Evolutionary conservation across 2,797 vertebrate species (phyloP).

Genomic region (Lindbergichthys nudifrons): DNA sequence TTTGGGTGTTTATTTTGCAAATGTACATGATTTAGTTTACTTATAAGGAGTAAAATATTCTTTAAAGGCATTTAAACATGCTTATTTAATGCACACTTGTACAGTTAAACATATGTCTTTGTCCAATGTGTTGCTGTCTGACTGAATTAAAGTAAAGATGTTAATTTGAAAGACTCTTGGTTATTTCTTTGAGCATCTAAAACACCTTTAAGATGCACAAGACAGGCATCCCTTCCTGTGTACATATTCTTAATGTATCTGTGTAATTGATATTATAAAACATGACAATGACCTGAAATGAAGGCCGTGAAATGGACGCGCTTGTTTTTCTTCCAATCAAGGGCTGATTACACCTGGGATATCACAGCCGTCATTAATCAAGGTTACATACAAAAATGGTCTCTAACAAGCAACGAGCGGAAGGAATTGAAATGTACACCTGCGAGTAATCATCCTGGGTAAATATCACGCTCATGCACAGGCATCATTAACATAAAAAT

Average conservation of each 20-base stretch:
- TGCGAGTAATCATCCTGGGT: slow-evolving; percentile 36
- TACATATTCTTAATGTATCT: background rate
- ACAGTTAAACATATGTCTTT: no score
- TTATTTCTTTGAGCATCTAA: background rate
- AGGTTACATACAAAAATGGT: slow-evolving; percentile 31
- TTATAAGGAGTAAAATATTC: no score
- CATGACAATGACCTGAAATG: slow-evolving; percentile 7
- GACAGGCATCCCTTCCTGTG: background rate
- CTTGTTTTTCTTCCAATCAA: slow-evolving; percentile 39
- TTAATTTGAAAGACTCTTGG: background rate
- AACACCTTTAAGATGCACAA: background rate
- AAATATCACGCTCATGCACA: slow-evolving; percentile 25
- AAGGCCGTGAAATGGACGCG: slow-evolving; percentile 17
- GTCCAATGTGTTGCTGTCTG: background rate
- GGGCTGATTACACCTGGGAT: slow-evolving; percentile 48
- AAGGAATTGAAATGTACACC: slow-evolving; percentile 38
- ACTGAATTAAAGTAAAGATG: background rate
- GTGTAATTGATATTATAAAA: background rate
- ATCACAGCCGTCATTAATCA: slow-evolving; percentile 52
- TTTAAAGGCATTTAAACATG: no score
- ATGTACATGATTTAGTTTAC: no score
- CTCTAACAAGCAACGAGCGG: slow-evolving; percentile 11
- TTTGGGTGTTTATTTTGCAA: no score
- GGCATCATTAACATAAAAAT: slow-evolving; percentile 44
- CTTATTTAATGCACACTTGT: no score